Percentiles rank a stretch among this genome's conserved stretches.
Conservation (phyloP, 2,888 invertebrate genomes). For the Ptilodon capucinus region DNA sequence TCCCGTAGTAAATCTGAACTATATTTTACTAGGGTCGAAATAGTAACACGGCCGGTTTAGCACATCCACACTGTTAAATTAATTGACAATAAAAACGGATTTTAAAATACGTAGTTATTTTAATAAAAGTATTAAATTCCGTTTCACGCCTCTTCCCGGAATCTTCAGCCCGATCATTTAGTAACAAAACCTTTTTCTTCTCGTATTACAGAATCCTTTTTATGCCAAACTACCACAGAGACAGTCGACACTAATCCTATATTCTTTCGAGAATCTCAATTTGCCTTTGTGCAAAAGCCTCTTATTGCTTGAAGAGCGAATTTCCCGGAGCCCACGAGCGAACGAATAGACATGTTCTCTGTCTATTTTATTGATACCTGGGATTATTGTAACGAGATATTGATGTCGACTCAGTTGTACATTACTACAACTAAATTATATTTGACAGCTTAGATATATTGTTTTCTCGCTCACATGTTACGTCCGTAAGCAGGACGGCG, state of each 20-base stretch:
- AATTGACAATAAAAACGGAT: too few species aligned
- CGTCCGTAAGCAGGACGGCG: too few species aligned
- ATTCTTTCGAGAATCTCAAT: slow-evolving; percentile 1
- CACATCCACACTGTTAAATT: too few species aligned
- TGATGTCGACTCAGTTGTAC: too few species aligned
- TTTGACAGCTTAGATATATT: too few species aligned
- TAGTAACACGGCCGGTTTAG: too few species aligned
- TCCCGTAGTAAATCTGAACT: too few species aligned
- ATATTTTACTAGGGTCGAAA: too few species aligned
- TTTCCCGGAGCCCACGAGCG: background rate
- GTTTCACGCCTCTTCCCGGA: background rate
- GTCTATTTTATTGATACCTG: background rate
- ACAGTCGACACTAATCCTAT: background rate
- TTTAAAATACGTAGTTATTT: too few species aligned
- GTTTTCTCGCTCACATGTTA: too few species aligned
- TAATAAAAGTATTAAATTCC: too few species aligned
- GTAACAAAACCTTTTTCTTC: background rate
- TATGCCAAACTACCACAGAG: background rate
- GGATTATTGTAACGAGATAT: background rate
- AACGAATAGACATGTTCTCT: background rate
- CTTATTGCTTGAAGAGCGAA: background rate
- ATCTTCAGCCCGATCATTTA: background rate
- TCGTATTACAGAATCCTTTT: background rate
- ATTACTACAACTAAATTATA: too few species aligned
- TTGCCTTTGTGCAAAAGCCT: background rate